A percentile compares a stretch with the other conserved stretches of the same genome.
These are phyloP conservation scores for Gavia stellata DNA, from an alignment of 2,113 vertebrate species.

Conservation along the genomic window DNA sequence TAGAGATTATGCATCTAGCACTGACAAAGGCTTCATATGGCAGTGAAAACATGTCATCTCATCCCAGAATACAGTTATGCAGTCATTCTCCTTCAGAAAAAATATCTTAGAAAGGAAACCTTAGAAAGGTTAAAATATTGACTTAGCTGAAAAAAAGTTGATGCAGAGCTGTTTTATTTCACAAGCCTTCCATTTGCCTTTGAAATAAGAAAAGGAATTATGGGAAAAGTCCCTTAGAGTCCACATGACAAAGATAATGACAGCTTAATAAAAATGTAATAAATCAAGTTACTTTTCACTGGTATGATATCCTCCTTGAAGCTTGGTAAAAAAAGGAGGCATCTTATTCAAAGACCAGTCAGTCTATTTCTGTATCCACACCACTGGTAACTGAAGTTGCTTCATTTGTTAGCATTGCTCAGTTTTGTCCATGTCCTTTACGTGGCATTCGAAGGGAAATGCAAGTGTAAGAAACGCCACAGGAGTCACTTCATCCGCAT, in stretches of 20 bases:
- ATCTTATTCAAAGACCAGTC: background rate
- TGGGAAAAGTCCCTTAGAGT: background rate
- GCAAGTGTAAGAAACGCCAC: background rate
- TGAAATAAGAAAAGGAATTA: background rate
- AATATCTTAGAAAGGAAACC: background rate
- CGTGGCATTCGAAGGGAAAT: background rate
- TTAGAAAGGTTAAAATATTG: background rate
- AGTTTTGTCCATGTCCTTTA: background rate
- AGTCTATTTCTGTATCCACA: background rate
- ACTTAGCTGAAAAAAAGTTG: background rate
- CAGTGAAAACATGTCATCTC: background rate
- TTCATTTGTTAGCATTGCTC: background rate
- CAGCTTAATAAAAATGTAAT: background rate
- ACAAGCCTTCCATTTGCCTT: background rate
- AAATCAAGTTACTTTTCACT: background rate
- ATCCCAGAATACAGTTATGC: background rate
- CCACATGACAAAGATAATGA: background rate
- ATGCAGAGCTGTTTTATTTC: conserved; percentile 12
- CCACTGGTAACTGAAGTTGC: background rate
- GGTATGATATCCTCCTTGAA: background rate
- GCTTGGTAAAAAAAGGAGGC: background rate
- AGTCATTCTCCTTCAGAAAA: background rate
- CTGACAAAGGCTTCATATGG: no score
- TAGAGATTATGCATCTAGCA: background rate
- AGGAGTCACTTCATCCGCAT: background rate